Base-by-base conservation (phyloP, 1,140 invertebrate genomes). In the Euwallacea similis region DNA sequence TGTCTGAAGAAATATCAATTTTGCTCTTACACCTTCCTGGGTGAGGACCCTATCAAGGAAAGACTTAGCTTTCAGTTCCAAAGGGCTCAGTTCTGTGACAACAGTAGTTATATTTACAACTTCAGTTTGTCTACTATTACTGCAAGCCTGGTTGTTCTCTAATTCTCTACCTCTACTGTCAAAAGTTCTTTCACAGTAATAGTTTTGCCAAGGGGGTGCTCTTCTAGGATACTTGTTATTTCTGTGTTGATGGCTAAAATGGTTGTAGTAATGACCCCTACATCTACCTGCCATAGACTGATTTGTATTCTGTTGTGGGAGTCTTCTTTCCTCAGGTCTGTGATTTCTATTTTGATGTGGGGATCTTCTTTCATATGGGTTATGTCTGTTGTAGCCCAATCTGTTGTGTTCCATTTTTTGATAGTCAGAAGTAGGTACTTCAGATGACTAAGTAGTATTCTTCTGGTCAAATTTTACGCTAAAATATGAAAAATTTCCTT, bases 1-100 rank as follows among this genome's bases (percentile, higher is more conserved):
- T 8, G 65, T 56, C 44, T 72, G 65, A 10, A 72, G 42, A 62
- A 72, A 72, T 55, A 72, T 72, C 11, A 72, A 46, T 47, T 72
- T 67, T 11, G 71, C 67, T 46, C 71, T 33, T 33, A 72, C 33
- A 43, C 71, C 71, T n/a, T 59, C 46, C 21, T 72, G 71, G 7
- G 9, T 67, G 43, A 72, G 62, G 7, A 67, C 66, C 15, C 13
- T 68, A 7, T 67, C n/a, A 3, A 72, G n/a, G 46, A 72, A 67
- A 7, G 41, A n/a, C 13, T 62, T 63, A 2, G 71, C 71, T 63
- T 72, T 72, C 47, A 60, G 15, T 54, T 72, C 66, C 44, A 66
- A 53, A 54, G 59, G 59, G 41, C 11, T 69, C 55, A 62, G 54
- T 15, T 50, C 47, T 33, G 21, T 33, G 4, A 33, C 21, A 15